A percentile compares a stretch with the other conserved stretches of the same genome.
Evolutionary conservation across 2,797 vertebrate species (phyloP).

Genomic region (Takifugu ocellatus): DNA sequence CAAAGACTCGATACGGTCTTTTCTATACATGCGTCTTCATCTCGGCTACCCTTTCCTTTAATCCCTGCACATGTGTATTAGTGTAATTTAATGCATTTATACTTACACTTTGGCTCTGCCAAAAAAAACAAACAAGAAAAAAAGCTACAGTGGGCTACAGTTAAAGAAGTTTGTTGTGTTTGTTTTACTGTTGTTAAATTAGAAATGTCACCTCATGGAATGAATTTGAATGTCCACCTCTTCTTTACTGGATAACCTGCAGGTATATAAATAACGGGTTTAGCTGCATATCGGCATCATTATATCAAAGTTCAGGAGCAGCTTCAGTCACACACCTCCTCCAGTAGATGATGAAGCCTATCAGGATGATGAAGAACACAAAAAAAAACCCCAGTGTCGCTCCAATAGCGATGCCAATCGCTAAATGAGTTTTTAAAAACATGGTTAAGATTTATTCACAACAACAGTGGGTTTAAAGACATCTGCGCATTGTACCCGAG

Average conservation of each 20-base stretch:
- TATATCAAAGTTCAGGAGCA: neutral
- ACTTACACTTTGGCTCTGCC: conserved; percentile 74
- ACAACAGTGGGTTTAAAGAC: neutral
- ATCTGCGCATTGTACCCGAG: conserved; percentile 46
- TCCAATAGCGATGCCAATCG: conserved; percentile 34
- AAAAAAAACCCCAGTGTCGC: conserved; percentile 48
- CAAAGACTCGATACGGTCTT: neutral
- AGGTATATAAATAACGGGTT: conserved; percentile 1
- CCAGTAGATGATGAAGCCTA: conserved; percentile 61
- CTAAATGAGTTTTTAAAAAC: conserved; percentile 5
- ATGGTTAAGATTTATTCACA: neutral
- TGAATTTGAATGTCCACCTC: conserved; percentile 68
- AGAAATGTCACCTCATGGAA: conserved; percentile 60
- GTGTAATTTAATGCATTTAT: conserved; percentile 6
- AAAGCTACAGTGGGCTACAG: conserved; percentile 14
- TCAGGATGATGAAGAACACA: conserved; percentile 47
- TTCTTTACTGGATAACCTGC: conserved; percentile 54
- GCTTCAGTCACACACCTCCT: conserved; percentile 60
- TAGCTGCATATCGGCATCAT: neutral
- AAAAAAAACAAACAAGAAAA: conserved; percentile 36
- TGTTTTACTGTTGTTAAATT: neutral
- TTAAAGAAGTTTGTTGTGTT: neutral
- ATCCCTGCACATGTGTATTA: neutral
- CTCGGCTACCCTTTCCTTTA: neutral
- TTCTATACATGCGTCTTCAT: neutral